phyloP scores from a whole-genome alignment of 2,797 vertebrate genomes.

The Sternarchorhynchus goeldii region DNA sequence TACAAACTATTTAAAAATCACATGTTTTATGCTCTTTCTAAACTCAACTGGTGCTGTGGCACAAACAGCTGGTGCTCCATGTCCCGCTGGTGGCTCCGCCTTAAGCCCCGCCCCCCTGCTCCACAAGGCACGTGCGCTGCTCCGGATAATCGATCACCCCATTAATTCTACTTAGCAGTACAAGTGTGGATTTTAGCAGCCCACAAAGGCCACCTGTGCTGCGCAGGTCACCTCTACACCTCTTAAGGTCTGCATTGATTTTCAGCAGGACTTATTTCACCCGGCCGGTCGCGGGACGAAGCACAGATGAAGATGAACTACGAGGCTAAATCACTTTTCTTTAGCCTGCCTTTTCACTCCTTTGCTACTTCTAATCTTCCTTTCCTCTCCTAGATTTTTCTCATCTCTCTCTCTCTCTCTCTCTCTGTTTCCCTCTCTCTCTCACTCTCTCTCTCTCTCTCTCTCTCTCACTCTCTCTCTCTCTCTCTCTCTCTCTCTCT shows the following conservation, averaged over 20 bases:
- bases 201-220: slow-evolving; percentile 75
- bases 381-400: slow-evolving; percentile 48
- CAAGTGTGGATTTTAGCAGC: slow-evolving; percentile 73
- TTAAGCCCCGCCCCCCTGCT: slow-evolving; percentile 76
- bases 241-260: slow-evolving; percentile 78
- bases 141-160: slow-evolving; percentile 78
- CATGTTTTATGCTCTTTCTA: slow-evolving; percentile 45
- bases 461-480: slow-evolving; percentile 36
- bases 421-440: slow-evolving; percentile 21
- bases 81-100: slow-evolving; percentile 69
- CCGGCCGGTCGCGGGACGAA: slow-evolving; percentile 77
- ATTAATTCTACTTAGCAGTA: slow-evolving; percentile 83
- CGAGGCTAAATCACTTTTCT: slow-evolving; percentile 76
- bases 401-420: slow-evolving; percentile 36
- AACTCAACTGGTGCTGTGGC: slow-evolving; percentile 8
- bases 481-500: slow-evolving; percentile 33
- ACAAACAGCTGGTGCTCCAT: slow-evolving; percentile 16
- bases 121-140: slow-evolving; percentile 76
- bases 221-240: slow-evolving; percentile 80
- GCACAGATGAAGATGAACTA: slow-evolving; percentile 84
- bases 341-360: slow-evolving; percentile 61
- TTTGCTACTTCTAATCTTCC: slow-evolving; percentile 43
- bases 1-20: slow-evolving; percentile 64
- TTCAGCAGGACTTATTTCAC: slow-evolving; percentile 84
- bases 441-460: too few species aligned